Evolutionary conservation across 2,113 vertebrate species (phyloP), one percentile per base, ranked within the genome.

Genomic region (Silurus meridionalis): DNA sequence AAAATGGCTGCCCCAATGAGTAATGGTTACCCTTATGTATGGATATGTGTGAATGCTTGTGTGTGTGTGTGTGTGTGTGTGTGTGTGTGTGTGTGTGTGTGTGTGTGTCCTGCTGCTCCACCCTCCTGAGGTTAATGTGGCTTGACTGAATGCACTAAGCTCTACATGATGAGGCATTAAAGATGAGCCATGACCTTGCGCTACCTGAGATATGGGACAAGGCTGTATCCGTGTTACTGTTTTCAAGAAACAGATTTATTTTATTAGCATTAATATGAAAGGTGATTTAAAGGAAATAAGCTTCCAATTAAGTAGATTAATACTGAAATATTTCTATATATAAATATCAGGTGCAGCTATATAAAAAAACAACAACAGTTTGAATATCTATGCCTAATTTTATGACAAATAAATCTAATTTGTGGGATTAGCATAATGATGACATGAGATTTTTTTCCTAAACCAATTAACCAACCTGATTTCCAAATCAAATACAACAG

Each of bases 81-180:
- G 61, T 85, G 87, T 67, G 74, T 71, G 6, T 85, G 5, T 23
- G 48, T 25, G 23, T 80, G 57, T 46, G 66, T 77, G 74, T 77
- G 84, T 57, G 80, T 83, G 83, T 83, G 15, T 84, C 23, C 25
- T 75, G 67, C 57, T 87, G 79, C 80, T 87, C 79, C 37, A 48
- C 85, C 83, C 58, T 87, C 80, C 55, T 80, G 86, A 85, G 89
- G 87, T 90, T 88, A 90, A 88, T 87, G 72, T 83, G 80, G 52
- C 77, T 64, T 86, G 87, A 87, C 83, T 83, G 86, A 88, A 86
- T 80, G 79, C 80, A 13, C 87, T 83, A 72, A 90, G 80, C 85
- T 64, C 78, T 80, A 85, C 85, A 87, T 85, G 69, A 80, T 50
- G 74, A 72, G 79, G 57, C 83, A 75, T 66, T 80, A 87, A 90